These are phyloP conservation scores for Halcyon leucocephala DNA, from an alignment of 2,797 vertebrate genomes.

Conservation along the genomic window DNA sequence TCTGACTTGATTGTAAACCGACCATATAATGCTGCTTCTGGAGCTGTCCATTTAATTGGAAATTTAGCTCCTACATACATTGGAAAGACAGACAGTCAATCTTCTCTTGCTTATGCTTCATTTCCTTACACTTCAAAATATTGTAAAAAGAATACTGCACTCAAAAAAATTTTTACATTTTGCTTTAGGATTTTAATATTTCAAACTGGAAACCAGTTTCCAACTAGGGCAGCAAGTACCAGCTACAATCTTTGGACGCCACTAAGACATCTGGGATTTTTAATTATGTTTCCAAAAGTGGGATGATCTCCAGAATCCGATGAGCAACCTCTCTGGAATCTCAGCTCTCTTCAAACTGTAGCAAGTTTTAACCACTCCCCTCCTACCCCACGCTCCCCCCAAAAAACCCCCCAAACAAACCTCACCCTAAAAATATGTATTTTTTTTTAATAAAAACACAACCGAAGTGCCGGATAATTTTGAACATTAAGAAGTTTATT, in stretches of 20 bases:
- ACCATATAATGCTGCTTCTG: conserved; percentile 92
- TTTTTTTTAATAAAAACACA: not conserved
- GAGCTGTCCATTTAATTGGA: conserved; percentile 96
- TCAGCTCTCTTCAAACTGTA: not conserved
- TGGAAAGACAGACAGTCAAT: not conserved
- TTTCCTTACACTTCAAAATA: not conserved
- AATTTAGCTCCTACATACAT: conserved; percentile 91
- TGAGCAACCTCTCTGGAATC: not conserved
- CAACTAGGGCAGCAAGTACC: not conserved
- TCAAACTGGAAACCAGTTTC: not conserved
- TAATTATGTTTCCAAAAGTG: not conserved
- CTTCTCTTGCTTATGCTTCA: not conserved
- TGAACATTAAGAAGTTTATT: not conserved
- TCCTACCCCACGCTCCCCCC: fast-evolving
- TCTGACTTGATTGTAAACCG: conserved; percentile 98
- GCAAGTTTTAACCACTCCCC: not conserved
- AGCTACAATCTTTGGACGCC: not conserved
- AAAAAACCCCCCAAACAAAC: not conserved
- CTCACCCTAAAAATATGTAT: fast-evolving
- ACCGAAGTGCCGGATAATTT: not conserved
- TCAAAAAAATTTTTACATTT: not conserved
- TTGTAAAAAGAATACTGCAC: not conserved
- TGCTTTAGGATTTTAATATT: not conserved
- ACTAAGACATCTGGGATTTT: not conserved
- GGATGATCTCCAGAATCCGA: not conserved